Conservation (phyloP, 1,140 invertebrate species). For the Lepidurus couesii region DNA sequence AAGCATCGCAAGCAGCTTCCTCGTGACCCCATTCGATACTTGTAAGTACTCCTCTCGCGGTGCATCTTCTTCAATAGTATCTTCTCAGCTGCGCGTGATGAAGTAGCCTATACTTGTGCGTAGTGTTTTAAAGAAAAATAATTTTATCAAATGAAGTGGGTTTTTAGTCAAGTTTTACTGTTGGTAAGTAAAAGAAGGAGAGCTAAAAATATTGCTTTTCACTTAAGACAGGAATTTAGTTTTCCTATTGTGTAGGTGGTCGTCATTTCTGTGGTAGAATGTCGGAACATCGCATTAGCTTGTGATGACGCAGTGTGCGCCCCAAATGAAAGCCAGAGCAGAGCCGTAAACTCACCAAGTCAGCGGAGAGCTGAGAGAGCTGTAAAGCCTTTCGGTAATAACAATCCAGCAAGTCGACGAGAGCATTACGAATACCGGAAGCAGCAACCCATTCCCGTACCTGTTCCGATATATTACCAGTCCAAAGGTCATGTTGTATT, state of each 20-base stretch:
- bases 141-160: no score
- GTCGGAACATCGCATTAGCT: background rate
- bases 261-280: background rate
- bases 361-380: background rate
- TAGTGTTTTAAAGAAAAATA: background rate
- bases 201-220: no score
- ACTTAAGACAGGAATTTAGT: background rate
- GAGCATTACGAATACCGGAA: background rate
- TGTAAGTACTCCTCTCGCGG: background rate
- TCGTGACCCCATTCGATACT: conserved; percentile 4
- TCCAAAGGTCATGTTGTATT: background rate
- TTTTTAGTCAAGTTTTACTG: no score
- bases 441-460: background rate
- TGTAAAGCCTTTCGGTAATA: background rate
- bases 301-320: background rate
- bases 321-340: background rate
- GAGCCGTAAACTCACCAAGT: background rate
- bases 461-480: background rate
- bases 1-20: conserved; percentile 4
- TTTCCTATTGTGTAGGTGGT: background rate
- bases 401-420: background rate
- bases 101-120: background rate
- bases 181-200: no score
- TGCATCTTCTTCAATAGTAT: background rate
- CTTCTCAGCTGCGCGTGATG: background rate